Evolutionary conservation across 2,797 vertebrate species (phyloP), one percentile per base, ranked within the genome.

Genomic region (Coregonus sp.): DNA sequence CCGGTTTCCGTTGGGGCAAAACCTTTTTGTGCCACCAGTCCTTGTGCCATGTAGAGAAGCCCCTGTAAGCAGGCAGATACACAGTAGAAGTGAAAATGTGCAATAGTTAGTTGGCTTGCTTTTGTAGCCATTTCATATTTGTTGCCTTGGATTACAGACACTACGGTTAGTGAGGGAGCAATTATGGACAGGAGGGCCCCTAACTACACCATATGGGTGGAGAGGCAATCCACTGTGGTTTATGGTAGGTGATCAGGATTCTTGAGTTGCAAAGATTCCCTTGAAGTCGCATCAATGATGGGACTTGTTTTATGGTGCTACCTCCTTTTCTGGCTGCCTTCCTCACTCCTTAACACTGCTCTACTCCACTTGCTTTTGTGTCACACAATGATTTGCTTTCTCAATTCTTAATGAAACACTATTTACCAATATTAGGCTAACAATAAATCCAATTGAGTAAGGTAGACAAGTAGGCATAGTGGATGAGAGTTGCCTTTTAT

Each of bases 161-260:
- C 70, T 31, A 81, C 0, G 56, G 9, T 73, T 59, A 33, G 18
- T 74, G 20, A 63, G 54, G 72, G 37, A 72, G 77, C 74, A 77
- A 79, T 2, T 1, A 94, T 93, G 93, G 88, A 74, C 79, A 91
- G 78, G 76, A 79, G 18, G 2, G 33, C 79, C 35, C 88, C 79
- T 35, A 15, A 70, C 15, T 63, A 71, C 61, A 95, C 94, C 18
- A 89, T 85, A 86, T 96, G 95, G 95, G 85, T 85, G 15, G 95
- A 96, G 82, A 90, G 83, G 73, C 84, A 86, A 61, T 94, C 90
- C 0, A 86, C 91, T 0, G 80, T 96, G 84, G 89, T 94, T 70
- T 95, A 95, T 61, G 95, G 94, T 95, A 91, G 4, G 94, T 89
- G 77, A 18, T n/a, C 72, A 33, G 51, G 25, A 1, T 18, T 78